These are phyloP conservation scores for Eupithecia exiguata DNA, from an alignment of 2,888 invertebrate species.

Conservation along the genomic window DNA sequence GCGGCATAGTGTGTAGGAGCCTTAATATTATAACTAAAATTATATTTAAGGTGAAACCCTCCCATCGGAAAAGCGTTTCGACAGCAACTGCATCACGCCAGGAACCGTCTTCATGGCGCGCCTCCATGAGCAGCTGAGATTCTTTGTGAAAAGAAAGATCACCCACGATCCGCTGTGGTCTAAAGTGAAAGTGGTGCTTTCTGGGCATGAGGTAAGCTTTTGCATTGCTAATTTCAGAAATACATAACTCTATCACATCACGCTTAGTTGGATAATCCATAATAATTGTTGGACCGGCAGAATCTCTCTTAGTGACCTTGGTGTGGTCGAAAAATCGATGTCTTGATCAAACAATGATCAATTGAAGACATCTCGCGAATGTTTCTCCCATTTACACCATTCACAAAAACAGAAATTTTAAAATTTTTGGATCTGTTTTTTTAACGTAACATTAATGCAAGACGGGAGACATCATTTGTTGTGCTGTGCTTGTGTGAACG, in stretches of 20 bases:
- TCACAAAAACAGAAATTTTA: neutral
- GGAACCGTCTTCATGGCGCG: conserved; percentile 97
- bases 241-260: no score
- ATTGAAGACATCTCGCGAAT: neutral
- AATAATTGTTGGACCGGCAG: no score
- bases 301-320: no score
- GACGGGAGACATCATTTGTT: no score
- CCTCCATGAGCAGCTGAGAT: conserved; percentile 92
- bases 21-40: no score
- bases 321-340: no score
- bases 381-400: neutral
- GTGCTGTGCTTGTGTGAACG: no score
- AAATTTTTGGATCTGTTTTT: neutral
- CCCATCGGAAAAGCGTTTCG: conserved; percentile 93
- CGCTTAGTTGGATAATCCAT: no score
- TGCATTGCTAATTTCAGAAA: neutral
- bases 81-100: conserved; percentile 99
- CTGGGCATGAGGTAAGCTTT: conserved; percentile 92
- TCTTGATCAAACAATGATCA: no score
- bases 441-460: neutral
- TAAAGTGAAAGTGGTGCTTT: conserved; percentile 92
- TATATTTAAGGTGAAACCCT: conserved; percentile 85
- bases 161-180: conserved; percentile 94
- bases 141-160: conserved; percentile 93
- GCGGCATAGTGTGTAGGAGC: no score